These are phyloP conservation scores for Serranus cabrilla DNA, from an alignment of 2,797 vertebrate genomes.

Conservation along the genomic window DNA sequence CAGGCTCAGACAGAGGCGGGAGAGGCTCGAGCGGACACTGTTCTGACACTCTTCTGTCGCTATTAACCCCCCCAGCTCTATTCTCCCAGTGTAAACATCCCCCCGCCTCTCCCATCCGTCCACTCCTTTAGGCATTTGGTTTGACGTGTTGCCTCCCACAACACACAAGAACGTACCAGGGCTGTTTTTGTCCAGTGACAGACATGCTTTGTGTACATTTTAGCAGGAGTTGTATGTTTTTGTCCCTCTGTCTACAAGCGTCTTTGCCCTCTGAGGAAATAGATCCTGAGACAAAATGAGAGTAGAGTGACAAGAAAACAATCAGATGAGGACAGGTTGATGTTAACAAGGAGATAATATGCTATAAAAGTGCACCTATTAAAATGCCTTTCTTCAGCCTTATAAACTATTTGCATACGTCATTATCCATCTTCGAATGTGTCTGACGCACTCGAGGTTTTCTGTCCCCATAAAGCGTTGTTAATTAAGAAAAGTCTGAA, in stretches of 20 bases:
- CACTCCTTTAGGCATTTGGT: constrained; percentile 37
- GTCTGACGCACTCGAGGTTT: constrained; percentile 42
- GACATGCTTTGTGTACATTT: constrained; percentile 41
- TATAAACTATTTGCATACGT: constrained; percentile 27
- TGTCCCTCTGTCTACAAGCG: neutral
- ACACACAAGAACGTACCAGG: constrained; percentile 27
- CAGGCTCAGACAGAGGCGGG: constrained; percentile 23
- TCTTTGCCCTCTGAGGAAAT: constrained; percentile 8
- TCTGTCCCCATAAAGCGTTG: constrained; percentile 25
- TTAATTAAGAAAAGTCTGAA: constrained; percentile 68
- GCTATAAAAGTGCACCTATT: constrained; percentile 11
- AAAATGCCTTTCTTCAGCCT: constrained; percentile 13
- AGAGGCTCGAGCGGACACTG: constrained; percentile 40
- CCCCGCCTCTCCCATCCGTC: constrained; percentile 40
- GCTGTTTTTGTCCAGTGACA: constrained; percentile 28
- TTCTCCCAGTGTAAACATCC: constrained; percentile 68
- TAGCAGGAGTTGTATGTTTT: constrained; percentile 26
- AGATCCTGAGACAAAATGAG: neutral
- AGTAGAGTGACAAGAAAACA: neutral
- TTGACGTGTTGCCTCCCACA: constrained; percentile 35
- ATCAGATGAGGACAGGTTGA: constrained; percentile 1
- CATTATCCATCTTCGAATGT: constrained; percentile 28
- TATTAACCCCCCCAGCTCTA: constrained; percentile 38
- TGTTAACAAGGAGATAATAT: constrained; percentile 24
- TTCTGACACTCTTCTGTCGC: constrained; percentile 39